phyloP scores from a whole-genome alignment of 1,140 invertebrate genomes.

The honey bee (Apis mellifera) region DNA sequence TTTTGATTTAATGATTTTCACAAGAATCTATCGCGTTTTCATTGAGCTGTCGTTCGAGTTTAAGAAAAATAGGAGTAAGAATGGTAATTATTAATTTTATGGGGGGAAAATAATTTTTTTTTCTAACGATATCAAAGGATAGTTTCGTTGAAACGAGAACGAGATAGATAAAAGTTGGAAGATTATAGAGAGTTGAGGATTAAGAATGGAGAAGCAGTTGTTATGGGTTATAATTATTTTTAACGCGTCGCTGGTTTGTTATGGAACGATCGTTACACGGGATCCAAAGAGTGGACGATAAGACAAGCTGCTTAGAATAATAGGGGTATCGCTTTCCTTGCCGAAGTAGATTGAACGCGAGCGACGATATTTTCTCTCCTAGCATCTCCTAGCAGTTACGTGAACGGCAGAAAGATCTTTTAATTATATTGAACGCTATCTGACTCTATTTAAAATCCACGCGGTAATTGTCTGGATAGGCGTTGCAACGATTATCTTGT shows the following conservation, averaged over 20 bases:
- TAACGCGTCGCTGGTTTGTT: neutral
- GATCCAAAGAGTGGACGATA: neutral
- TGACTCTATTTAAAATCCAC: neutral
- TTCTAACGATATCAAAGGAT: too few relatives aligned
- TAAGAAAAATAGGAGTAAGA: too few relatives aligned
- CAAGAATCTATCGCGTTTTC: too few relatives aligned
- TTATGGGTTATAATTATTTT: neutral
- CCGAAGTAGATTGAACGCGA: neutral
- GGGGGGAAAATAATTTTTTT: too few relatives aligned
- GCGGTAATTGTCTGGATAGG: constrained; percentile 3
- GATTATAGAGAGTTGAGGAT: too few relatives aligned
- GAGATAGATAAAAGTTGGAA: too few relatives aligned
- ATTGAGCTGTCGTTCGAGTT: too few relatives aligned
- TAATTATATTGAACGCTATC: constrained; percentile 6
- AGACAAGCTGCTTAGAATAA: constrained; percentile 7
- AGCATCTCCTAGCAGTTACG: too few relatives aligned
- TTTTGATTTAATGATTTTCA: too few relatives aligned
- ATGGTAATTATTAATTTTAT: too few relatives aligned
- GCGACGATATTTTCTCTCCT: neutral
- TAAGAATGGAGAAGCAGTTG: neutral
- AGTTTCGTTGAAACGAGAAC: too few relatives aligned
- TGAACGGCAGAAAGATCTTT: neutral
- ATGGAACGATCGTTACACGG: neutral
- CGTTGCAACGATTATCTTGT: neutral
- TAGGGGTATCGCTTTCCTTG: neutral